These are phyloP conservation scores for Andricus grossulariae DNA, from an alignment of 1,140 invertebrate species.

Conservation along the genomic window DNA sequence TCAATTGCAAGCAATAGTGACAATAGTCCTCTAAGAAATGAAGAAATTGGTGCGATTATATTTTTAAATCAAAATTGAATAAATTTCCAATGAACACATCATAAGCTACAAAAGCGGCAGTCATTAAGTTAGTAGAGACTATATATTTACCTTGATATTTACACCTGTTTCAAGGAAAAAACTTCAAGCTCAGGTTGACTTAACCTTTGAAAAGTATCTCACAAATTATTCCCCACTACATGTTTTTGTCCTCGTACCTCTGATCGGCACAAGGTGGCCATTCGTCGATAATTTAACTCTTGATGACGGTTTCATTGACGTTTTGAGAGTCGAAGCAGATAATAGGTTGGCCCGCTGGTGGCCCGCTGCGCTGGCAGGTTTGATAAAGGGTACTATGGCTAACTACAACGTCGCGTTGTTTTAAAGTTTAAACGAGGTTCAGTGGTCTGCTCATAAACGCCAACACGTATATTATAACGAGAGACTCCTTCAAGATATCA, in stretches of 20 bases:
- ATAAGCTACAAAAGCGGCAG: no score
- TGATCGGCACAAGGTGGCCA: neutral
- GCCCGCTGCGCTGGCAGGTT: constrained; percentile 28
- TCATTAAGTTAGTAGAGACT: neutral
- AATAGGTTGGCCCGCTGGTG: neutral
- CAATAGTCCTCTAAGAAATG: no score
- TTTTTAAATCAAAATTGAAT: no score
- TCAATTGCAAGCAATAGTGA: no score
- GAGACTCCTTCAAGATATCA: constrained; percentile 61
- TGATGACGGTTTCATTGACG: neutral
- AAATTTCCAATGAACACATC: no score
- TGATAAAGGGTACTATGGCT: constrained; percentile 34
- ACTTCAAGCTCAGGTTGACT: neutral
- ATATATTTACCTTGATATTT: neutral
- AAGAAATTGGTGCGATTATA: no score
- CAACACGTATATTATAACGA: constrained; percentile 72
- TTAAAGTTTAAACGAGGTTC: constrained; percentile 51
- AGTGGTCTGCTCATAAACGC: constrained; percentile 68
- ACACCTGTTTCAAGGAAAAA: neutral
- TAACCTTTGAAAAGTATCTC: constrained; percentile 4
- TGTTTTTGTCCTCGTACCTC: no score
- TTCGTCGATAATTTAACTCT: neutral
- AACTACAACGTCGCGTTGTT: constrained; percentile 48
- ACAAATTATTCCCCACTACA: neutral
- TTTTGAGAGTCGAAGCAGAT: neutral